A percentile compares a stretch with the other conserved stretches of the same genome.
These are phyloP conservation scores for Neosilurus mollespiculum DNA, from an alignment of 2,797 vertebrate species.

Conservation along the genomic window DNA sequence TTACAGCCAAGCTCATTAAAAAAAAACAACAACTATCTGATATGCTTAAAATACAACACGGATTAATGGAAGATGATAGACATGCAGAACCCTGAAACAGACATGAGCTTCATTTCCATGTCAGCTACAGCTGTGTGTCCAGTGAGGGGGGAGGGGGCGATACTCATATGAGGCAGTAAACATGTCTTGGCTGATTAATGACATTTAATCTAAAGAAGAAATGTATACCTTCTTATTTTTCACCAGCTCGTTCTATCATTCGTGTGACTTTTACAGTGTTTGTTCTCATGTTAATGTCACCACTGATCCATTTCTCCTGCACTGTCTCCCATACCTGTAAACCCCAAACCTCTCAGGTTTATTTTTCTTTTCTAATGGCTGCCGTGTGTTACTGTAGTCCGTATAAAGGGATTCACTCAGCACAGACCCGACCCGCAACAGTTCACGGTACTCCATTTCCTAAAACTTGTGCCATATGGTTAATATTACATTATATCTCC, in stretches of 20 bases:
- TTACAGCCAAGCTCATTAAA: too few species aligned
- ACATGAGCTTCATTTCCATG: background rate
- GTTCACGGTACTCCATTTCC: slow-evolving; percentile 38
- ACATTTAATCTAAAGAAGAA: background rate
- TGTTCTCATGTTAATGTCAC: background rate
- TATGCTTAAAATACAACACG: background rate
- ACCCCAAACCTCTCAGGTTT: slow-evolving; percentile 14
- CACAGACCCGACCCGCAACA: background rate
- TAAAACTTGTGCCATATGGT: slow-evolving; percentile 58
- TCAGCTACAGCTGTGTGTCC: background rate
- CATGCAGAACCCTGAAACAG: background rate
- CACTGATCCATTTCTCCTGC: background rate
- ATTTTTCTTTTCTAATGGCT: slow-evolving; percentile 10
- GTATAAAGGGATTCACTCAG: slow-evolving; percentile 8
- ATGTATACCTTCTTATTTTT: slow-evolving; percentile 6
- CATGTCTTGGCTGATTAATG: slow-evolving; percentile 10
- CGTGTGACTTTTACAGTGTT: background rate
- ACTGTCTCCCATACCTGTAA: background rate
- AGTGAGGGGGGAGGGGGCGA: background rate
- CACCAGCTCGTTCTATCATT: background rate
- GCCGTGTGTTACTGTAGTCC: slow-evolving; percentile 7
- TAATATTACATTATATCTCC: slow-evolving; percentile 60
- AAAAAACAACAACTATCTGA: too few species aligned
- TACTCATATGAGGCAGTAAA: background rate
- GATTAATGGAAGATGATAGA: background rate